These are phyloP conservation scores for Hydropotes inermis DNA, from an alignment of 2,113 vertebrate species.

Conservation along the genomic window DNA sequence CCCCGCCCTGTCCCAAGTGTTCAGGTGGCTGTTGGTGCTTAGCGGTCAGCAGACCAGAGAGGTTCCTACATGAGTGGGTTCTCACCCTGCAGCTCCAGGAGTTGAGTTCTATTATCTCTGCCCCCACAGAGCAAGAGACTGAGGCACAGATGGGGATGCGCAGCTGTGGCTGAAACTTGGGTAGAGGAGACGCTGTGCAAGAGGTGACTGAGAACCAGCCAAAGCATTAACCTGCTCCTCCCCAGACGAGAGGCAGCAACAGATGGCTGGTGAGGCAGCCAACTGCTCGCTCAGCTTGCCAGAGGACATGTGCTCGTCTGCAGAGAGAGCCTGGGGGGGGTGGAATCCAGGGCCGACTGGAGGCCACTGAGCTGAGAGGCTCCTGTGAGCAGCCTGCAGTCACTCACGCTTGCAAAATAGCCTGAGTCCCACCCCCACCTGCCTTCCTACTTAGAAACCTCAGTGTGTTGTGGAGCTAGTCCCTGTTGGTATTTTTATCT, in stretches of 20 bases:
- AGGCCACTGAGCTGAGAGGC: neutral
- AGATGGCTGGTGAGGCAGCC: conserved; percentile 61
- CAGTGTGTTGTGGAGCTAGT: fast-evolving
- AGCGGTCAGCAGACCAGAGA: neutral
- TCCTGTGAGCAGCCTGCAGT: neutral
- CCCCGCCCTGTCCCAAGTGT: neutral
- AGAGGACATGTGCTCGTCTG: conserved; percentile 63
- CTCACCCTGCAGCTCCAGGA: neutral
- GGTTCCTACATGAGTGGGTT: neutral
- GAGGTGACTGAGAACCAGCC: conserved; percentile 11
- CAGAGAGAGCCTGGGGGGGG: conserved; percentile 43
- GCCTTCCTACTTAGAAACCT: neutral
- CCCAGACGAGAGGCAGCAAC: conserved; percentile 58
- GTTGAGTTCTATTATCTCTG: neutral
- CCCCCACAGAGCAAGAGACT: neutral
- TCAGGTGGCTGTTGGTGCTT: neutral
- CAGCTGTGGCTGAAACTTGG: conserved; percentile 42
- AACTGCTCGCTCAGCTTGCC: conserved; percentile 46
- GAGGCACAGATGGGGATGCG: conserved; percentile 39
- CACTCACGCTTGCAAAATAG: neutral
- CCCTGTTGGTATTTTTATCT: neutral
- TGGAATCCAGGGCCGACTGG: neutral
- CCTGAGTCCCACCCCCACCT: neutral
- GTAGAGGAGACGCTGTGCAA: conserved; percentile 21
- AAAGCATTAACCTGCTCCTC: conserved; percentile 68